Evolutionary conservation across 1,140 invertebrate species (phyloP).

Genomic region (Phortica variegata): DNA sequence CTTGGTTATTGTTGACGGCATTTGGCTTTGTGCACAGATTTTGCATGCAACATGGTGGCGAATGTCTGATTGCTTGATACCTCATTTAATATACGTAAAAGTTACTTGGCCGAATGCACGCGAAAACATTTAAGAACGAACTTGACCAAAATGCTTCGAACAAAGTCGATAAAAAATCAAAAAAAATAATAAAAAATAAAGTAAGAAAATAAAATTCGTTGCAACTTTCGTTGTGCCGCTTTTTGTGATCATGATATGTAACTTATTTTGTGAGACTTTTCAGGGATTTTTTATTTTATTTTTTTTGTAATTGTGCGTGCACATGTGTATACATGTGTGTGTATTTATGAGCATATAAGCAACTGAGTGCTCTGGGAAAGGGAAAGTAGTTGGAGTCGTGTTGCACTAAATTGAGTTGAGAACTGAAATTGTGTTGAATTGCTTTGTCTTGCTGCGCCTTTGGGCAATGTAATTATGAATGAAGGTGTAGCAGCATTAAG

Average conservation of each 20-base stretch:
- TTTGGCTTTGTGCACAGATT: constrained; percentile 22
- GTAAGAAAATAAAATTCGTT: constrained; percentile 17
- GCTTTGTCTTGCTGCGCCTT: constrained; percentile 13
- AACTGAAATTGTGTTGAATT: constrained; percentile 40
- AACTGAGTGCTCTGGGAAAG: too few species aligned
- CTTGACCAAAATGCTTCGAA: constrained; percentile 20
- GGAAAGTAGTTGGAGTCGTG: constrained; percentile 9
- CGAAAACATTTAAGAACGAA: constrained; percentile 25
- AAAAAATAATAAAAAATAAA: constrained; percentile 36
- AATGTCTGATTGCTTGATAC: background rate
- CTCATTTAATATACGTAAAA: constrained; percentile 15
- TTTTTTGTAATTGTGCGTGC: constrained; percentile 10
- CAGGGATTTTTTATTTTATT: too few species aligned
- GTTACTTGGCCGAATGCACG: constrained; percentile 6
- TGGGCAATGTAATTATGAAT: constrained; percentile 12
- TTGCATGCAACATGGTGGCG: constrained; percentile 10
- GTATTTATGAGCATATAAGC: constrained; percentile 41
- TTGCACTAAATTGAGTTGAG: constrained; percentile 36
- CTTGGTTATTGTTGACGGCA: too few species aligned
- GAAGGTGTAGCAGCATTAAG: too few species aligned
- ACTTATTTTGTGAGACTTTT: too few species aligned
- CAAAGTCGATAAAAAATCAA: too few species aligned
- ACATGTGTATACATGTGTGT: constrained; percentile 21
- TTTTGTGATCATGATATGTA: too few species aligned
- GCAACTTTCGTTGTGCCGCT: constrained; percentile 50